These are phyloP conservation scores for Babyrousa celebensis DNA, from an alignment of 2,797 vertebrate genomes.

Conservation along the genomic window DNA sequence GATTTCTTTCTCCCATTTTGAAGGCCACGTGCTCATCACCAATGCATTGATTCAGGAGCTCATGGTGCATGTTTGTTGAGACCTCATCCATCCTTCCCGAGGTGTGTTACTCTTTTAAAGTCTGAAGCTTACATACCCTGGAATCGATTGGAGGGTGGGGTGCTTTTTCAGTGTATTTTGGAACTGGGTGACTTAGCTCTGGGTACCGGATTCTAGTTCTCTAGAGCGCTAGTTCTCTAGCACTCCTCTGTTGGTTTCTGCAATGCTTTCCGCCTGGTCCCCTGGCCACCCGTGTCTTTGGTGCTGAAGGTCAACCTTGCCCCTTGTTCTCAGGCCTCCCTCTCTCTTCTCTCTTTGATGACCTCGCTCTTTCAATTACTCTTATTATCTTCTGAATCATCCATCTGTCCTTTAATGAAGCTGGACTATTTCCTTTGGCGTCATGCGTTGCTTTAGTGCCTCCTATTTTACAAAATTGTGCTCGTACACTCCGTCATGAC, in stretches of 20 bases:
- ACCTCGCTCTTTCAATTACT: background rate
- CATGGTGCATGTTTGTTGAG: background rate
- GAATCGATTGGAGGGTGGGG: background rate
- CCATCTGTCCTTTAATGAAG: background rate
- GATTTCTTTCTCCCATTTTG: background rate
- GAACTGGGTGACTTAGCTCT: background rate
- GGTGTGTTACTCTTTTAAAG: background rate
- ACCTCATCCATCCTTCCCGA: background rate
- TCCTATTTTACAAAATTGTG: background rate
- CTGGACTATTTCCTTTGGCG: background rate
- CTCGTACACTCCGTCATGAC: background rate
- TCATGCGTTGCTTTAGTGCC: background rate
- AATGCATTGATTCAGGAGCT: background rate
- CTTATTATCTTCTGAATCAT: background rate
- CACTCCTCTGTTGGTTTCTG: background rate
- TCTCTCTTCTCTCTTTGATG: background rate
- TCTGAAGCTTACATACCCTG: background rate
- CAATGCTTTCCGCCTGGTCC: background rate
- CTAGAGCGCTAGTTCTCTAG: background rate
- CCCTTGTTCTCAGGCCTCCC: no score
- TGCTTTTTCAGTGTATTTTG: background rate
- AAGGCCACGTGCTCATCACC: background rate
- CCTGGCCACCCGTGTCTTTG: background rate
- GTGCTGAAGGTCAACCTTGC: no score
- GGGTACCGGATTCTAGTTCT: background rate